Conservation (phyloP, 2,113 vertebrate genomes). For the Grammomys surdaster region DNA sequence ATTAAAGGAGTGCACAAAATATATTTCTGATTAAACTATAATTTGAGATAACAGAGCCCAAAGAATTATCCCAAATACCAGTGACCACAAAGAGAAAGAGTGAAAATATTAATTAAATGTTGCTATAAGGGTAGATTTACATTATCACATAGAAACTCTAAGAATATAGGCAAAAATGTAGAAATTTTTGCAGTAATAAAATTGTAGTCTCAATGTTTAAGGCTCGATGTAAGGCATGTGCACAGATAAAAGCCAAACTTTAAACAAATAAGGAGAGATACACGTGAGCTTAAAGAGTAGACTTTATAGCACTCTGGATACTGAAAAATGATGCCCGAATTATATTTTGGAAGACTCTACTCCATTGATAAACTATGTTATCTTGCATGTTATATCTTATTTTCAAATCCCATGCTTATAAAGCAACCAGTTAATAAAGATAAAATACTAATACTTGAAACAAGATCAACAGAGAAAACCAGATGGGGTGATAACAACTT, state of each 20-base stretch:
- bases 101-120: background rate
- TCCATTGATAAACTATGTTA: background rate
- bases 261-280: background rate
- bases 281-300: background rate
- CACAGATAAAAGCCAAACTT: background rate
- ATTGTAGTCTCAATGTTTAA: background rate
- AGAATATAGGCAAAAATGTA: background rate
- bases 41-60: background rate
- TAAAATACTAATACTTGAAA: background rate
- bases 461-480: background rate
- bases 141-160: background rate
- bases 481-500: background rate
- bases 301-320: background rate
- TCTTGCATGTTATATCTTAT: background rate
- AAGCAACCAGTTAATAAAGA: background rate
- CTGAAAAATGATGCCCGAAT: background rate
- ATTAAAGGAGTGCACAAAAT: background rate
- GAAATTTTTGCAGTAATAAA: background rate
- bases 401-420: background rate
- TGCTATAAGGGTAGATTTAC: background rate
- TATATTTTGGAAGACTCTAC: background rate
- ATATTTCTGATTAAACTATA: background rate
- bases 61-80: background rate
- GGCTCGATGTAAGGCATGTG: background rate
- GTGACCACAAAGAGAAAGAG: background rate